Conservation (phyloP, 92 coral and sea anemone species). For the Umimayanthus chanpuru region DNA sequence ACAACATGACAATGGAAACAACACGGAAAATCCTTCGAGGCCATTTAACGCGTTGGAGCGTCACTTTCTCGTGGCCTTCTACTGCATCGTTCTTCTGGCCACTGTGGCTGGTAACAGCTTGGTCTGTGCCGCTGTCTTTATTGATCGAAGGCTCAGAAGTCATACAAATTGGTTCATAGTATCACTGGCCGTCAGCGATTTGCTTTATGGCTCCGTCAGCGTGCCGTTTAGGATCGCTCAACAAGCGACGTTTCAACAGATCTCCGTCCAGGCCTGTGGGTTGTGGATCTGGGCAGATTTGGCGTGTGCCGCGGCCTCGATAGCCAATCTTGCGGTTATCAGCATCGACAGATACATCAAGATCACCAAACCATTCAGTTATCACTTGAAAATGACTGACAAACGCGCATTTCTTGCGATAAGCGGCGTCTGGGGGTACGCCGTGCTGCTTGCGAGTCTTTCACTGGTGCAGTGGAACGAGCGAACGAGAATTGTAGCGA, state of each 20-base stretch:
- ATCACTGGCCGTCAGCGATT: conserved; percentile 84
- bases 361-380: conserved; percentile 93
- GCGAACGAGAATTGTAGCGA: conserved; percentile 27
- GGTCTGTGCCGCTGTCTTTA: conserved; percentile 82
- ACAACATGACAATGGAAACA: too few species aligned
- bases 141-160: conserved; percentile 81
- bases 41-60: conserved; percentile 1
- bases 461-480: conserved; percentile 65
- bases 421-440: conserved; percentile 79
- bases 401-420: conserved; percentile 72
- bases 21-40: too few species aligned
- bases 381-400: conserved; percentile 79
- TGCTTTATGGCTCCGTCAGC: conserved; percentile 76
- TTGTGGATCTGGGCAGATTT: conserved; percentile 93
- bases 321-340: conserved; percentile 88
- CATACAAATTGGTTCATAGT: conserved; percentile 96
- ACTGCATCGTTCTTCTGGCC: conserved; percentile 62
- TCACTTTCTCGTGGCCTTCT: conserved; percentile 61
- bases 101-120: conserved; percentile 88
- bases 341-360: conserved; percentile 90
- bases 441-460: conserved; percentile 70
- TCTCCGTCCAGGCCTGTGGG: conserved; percentile 59
- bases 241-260: conserved; percentile 56
- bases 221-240: conserved; percentile 75
- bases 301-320: conserved; percentile 93